Conservation (phyloP, 2,797 vertebrate species). For the Crenuchus spilurus region DNA sequence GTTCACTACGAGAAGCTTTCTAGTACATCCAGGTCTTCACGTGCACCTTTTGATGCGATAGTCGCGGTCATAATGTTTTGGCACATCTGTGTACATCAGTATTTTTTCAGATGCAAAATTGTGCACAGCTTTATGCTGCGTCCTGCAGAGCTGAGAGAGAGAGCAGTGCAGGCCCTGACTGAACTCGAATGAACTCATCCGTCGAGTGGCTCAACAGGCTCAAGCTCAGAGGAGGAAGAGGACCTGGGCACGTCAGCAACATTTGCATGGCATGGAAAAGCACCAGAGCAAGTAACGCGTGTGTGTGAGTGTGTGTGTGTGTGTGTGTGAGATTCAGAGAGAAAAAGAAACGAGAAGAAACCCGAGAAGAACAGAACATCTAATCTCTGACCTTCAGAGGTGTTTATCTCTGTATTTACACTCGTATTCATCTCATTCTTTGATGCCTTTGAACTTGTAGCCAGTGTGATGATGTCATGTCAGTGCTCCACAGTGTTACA, state of each 20-base stretch:
- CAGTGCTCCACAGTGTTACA: too few species aligned
- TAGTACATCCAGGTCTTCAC: too few species aligned
- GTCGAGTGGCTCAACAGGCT: slow-evolving; percentile 9
- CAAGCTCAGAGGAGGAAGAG: slow-evolving; percentile 11
- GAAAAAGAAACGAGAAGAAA: background rate
- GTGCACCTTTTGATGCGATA: too few species aligned
- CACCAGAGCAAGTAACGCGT: slow-evolving; percentile 3
- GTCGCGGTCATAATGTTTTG: too few species aligned
- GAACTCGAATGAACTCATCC: slow-evolving; percentile 17
- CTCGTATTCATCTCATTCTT: too few species aligned
- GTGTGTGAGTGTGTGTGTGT: background rate
- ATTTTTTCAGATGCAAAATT: slow-evolving; percentile 31
- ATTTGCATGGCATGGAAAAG: slow-evolving; percentile 45
- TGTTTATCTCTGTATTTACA: too few species aligned
- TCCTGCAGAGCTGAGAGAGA: slow-evolving; percentile 7
- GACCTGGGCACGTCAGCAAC: slow-evolving; percentile 10
- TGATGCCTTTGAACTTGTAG: too few species aligned
- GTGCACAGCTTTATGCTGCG: slow-evolving; percentile 34
- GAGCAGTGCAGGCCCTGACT: background rate
- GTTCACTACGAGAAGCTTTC: too few species aligned
- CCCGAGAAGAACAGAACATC: too few species aligned
- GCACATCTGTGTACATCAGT: too few species aligned
- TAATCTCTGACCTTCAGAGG: too few species aligned
- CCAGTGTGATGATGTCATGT: too few species aligned
- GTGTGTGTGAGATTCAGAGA: background rate